These are phyloP conservation scores for Papilio xuthus DNA, from an alignment of 1,140 invertebrate genomes.

Conservation along the genomic window DNA sequence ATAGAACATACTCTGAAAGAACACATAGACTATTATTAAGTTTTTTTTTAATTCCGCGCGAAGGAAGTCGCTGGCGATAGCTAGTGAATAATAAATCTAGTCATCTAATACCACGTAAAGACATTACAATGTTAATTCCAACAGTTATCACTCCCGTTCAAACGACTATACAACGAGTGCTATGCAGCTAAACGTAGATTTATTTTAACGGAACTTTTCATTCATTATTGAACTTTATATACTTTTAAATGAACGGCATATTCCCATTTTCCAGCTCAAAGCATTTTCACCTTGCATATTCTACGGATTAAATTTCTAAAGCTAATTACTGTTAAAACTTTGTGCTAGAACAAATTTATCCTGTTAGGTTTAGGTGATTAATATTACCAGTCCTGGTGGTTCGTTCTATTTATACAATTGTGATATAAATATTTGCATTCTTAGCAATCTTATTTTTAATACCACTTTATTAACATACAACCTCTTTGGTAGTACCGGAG, in stretches of 20 bases:
- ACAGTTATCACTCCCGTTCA: neutral
- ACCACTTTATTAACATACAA: too few species aligned
- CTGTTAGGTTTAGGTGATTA: neutral
- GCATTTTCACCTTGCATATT: constrained; percentile 11
- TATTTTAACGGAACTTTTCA: neutral
- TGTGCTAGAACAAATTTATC: neutral
- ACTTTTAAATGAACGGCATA: constrained; percentile 4
- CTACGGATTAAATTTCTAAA: neutral
- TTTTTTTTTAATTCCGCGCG: too few species aligned
- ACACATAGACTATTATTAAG: too few species aligned
- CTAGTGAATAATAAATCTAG: neutral
- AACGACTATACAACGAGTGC: neutral
- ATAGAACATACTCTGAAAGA: too few species aligned
- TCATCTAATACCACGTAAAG: neutral
- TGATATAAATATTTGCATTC: too few species aligned
- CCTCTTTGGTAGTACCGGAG: too few species aligned
- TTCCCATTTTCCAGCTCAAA: constrained; percentile 1
- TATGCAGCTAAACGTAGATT: neutral
- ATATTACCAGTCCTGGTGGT: neutral
- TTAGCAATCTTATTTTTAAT: too few species aligned
- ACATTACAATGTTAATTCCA: neutral
- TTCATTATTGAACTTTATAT: constrained; percentile 6
- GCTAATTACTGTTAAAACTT: neutral
- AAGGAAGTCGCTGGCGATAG: too few species aligned
- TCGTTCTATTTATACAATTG: neutral